Percentiles rank a stretch among this genome's conserved stretches.
Evolutionary conservation across 2,113 vertebrate species (phyloP).

Genomic region (Chunga burmeisteri): DNA sequence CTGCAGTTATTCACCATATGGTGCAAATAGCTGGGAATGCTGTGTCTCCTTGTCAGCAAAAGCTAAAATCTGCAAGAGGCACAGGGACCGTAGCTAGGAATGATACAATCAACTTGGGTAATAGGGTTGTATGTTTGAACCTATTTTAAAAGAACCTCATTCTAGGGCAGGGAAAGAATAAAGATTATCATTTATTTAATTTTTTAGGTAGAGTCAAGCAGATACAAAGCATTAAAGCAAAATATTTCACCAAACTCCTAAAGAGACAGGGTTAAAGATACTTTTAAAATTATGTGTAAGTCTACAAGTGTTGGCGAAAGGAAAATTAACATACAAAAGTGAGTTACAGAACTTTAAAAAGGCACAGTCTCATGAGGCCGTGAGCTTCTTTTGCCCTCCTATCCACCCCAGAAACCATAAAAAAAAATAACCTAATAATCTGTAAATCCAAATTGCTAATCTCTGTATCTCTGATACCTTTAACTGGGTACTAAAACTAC

Average conservation of each 20-base stretch:
- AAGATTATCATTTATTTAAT: background rate
- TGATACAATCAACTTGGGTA: background rate
- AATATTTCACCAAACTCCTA: background rate
- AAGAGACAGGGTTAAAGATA: background rate
- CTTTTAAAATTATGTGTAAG: background rate
- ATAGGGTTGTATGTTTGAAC: background rate
- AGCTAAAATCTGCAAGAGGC: background rate
- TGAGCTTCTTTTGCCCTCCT: background rate
- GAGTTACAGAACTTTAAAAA: background rate
- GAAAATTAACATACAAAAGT: background rate
- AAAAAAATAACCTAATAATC: background rate
- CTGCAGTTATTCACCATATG: background rate
- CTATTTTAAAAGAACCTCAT: background rate
- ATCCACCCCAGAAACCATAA: background rate
- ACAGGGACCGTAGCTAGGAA: background rate
- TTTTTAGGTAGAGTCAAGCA: background rate
- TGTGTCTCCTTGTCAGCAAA: background rate
- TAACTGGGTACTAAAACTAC: background rate
- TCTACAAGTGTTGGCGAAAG: background rate
- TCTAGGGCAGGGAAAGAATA: background rate
- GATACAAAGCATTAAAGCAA: background rate
- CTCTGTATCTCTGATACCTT: background rate
- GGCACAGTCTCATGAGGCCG: background rate
- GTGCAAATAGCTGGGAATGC: background rate
- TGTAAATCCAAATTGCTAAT: background rate